Base-by-base conservation (phyloP, 2,797 vertebrate species). In the Anguilla anguilla region DNA sequence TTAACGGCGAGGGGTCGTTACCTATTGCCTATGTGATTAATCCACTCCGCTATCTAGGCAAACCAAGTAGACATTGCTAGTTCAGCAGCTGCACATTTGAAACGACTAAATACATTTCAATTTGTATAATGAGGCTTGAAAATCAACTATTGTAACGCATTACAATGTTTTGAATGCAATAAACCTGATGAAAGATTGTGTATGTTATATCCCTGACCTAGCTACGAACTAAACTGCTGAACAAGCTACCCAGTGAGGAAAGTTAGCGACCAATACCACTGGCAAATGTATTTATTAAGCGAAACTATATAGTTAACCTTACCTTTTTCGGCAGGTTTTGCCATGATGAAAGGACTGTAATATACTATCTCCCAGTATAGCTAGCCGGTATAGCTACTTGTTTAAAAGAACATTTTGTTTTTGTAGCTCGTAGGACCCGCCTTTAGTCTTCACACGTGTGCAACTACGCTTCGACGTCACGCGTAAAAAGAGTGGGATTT, bases 381-480 rank as follows among this genome's bases (percentile, higher is more conserved):
- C 46, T 57, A 55, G 53, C n/a, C 19, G 9, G 83, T n/a, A 46
- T 55, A 84, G 25, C 22, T 19, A 53, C 3, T 84, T 84, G 57
- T 57, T 57, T 51, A 82, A 25, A 79, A 79, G 74, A 31, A 84
- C 53, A 84, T 84, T 84, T 84, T 84, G 83, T 57, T 84, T 83
- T 79, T 49, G 79, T n/a, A 2, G 46, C 43, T 49, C 43, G n/a
- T 46, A 82, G 46, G 79, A 82, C 79, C 79, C 79, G 79, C 79
- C 51, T 55, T 64, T n/a, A n/a, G 25, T 83, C n/a, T 9, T 83
- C 25, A 53, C 82, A 57, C 28, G 83, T 59, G 53, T 17, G 11
- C 53, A 57, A 19, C 51, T 59, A 57, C 83, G 46, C 28, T 35
- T n/a, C 19, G 43, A 84, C 83, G 83, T 84, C 79, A 35, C 53